phyloP scores from a whole-genome alignment of 2,113 vertebrate genomes.

The Tragulus kanchil region DNA sequence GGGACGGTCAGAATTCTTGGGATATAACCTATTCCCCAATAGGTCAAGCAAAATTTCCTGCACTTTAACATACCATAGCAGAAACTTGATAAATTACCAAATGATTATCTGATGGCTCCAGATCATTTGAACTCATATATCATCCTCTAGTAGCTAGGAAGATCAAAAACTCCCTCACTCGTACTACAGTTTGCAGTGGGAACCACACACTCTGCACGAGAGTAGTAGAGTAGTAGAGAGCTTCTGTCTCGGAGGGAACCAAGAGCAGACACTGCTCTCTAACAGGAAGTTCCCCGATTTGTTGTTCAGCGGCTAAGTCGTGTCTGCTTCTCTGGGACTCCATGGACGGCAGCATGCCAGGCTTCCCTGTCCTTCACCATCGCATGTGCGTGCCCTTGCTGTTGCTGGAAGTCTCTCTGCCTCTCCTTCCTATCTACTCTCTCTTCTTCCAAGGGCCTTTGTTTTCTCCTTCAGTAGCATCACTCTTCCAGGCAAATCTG shows the following conservation, averaged over 20 bases:
- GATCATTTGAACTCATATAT: not conserved
- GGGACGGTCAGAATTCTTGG: not conserved
- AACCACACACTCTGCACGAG: not conserved
- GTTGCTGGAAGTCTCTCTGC: not conserved
- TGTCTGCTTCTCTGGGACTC: not conserved
- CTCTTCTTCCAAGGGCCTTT: not conserved
- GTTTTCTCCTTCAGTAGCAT: not conserved
- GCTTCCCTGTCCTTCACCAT: not conserved
- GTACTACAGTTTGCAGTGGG: not conserved
- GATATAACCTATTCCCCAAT: not conserved
- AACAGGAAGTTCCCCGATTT: not conserved
- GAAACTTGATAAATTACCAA: not conserved
- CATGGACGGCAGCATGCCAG: not conserved
- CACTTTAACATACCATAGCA: not conserved
- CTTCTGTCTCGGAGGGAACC: not conserved
- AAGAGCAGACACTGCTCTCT: not conserved
- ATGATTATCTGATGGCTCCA: not conserved
- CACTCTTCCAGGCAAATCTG: not conserved
- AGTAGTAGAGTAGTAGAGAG: not conserved
- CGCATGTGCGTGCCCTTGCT: not conserved
- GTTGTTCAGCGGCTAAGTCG: rapidly evolving
- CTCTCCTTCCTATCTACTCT: not conserved
- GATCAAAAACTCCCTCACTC: not conserved
- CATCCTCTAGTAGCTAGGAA: not conserved
- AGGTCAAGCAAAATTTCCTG: not conserved